A percentile compares a stretch with the other conserved stretches of the same genome.
These are phyloP conservation scores for Calephelis perditalis DNA, from an alignment of 2,888 invertebrate species.

Conservation along the genomic window DNA sequence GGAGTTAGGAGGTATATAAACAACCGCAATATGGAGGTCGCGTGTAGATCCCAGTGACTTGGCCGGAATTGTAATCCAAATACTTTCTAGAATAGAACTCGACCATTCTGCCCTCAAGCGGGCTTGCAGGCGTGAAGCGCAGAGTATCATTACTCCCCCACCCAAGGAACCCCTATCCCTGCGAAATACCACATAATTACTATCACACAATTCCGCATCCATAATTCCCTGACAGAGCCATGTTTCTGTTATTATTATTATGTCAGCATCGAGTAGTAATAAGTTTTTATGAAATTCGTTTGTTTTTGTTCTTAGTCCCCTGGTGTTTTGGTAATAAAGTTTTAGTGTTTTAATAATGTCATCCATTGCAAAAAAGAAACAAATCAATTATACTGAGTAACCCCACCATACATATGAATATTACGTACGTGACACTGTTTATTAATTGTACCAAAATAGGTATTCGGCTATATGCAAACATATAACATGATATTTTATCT, in stretches of 20 bases:
- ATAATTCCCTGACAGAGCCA: not conserved
- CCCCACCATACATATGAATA: no score
- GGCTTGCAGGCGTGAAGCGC: not conserved
- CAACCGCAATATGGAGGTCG: no score
- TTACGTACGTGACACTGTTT: no score
- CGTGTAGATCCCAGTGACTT: no score
- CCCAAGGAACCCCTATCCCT: conserved; percentile 4
- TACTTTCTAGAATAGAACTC: no score
- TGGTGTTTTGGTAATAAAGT: conserved; percentile 15
- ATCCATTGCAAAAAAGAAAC: conserved; percentile 11
- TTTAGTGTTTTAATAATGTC: not conserved
- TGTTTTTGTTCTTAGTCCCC: conserved; percentile 11
- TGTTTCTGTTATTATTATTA: conserved; percentile 7
- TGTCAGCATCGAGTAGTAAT: not conserved
- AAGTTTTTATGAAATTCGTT: conserved; percentile 6
- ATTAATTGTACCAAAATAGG: no score
- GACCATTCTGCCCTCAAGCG: not conserved
- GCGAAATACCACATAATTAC: not conserved
- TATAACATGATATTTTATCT: not conserved
- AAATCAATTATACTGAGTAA: conserved; percentile 5
- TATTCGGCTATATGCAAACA: not conserved
- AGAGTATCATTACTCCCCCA: conserved; percentile 4
- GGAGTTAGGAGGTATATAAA: no score
- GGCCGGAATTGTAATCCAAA: no score
- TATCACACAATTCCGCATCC: not conserved